Conservation (phyloP, 2,113 vertebrate species). For the Lepidothrix coronata region DNA sequence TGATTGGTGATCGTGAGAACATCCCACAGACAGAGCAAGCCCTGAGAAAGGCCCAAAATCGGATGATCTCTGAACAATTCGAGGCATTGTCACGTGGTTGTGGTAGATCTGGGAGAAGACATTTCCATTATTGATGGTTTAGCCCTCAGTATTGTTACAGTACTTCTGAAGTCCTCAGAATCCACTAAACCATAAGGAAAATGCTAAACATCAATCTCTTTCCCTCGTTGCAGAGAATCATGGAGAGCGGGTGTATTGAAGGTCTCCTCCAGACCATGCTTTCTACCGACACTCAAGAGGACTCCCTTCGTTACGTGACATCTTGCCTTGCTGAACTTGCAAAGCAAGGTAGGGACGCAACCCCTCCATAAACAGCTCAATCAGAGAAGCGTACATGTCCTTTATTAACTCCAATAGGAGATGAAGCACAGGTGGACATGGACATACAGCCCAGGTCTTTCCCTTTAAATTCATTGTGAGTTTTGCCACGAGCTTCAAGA, state of each 20-base stretch:
- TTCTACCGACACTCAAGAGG: background rate
- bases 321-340: conserved; percentile 66
- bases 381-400: background rate
- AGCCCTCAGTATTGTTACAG: background rate
- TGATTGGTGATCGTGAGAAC: background rate
- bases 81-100: background rate
- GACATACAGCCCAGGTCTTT: background rate
- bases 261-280: conserved; percentile 58
- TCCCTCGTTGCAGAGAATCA: conserved; percentile 42
- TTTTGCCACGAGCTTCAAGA: background rate
- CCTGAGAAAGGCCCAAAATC: background rate
- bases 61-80: background rate
- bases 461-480: background rate
- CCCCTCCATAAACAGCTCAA: background rate
- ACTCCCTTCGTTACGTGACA: conserved; percentile 55
- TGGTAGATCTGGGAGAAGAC: background rate
- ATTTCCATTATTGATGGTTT: background rate
- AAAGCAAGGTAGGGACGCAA: conserved; percentile 59
- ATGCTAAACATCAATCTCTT: background rate
- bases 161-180: background rate
- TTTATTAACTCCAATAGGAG: background rate
- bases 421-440: background rate
- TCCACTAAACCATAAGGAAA: background rate
- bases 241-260: conserved; percentile 55
- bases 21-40: background rate